Evolutionary conservation across 2,113 vertebrate genomes (phyloP), one percentile per base, ranked within the genome.

Genomic region (Chunga burmeisteri): DNA sequence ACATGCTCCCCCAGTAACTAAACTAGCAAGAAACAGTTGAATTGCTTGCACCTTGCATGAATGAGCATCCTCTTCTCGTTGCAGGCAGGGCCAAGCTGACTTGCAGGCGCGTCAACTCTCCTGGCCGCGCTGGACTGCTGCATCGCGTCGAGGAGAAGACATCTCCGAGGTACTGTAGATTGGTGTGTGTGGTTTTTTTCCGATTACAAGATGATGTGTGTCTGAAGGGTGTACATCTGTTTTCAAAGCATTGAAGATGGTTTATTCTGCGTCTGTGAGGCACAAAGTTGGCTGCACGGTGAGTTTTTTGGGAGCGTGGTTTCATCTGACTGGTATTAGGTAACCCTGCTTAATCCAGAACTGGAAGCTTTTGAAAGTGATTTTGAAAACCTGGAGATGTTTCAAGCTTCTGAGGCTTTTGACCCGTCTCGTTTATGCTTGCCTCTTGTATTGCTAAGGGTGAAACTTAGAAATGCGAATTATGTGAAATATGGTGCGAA

Each of bases 221-320:
- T 65, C 65, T 86, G 72, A 36, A 78, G 40, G 55, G n/a, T 3
- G 2, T 14, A 23, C 38, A 72, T 14, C 34, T 16, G 40, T 53
- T 36, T 16, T 47, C 18, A 27, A 9, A 63, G 68, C 27, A 0
- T 7, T 0, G 11, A 8, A 81, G 44, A 10, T 36, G 73, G 47
- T 59, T 86, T 63, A 2, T 63, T 2, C 47, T 9, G 36, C 16
- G 32, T 9, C 67, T 52, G 49, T 11, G 56, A 78, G 74, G 40
- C 2, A 17, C 0, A 0, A 62, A 56, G 53, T 17, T 44, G 47
- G 34, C 18, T 0, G 0, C 8, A 6, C 3, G 4, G 53, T 8
- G 46, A 11, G n/a, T 5, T 88, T 61, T 85, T 88, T 11, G 65
- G 81, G 65, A 86, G 68, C 0, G 0, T 11, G 70, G 73, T 40